Percentiles rank a stretch among this genome's conserved stretches.
Evolutionary conservation across 2,113 vertebrate genomes (phyloP).

Genomic region (Oncorhynchus masou): DNA sequence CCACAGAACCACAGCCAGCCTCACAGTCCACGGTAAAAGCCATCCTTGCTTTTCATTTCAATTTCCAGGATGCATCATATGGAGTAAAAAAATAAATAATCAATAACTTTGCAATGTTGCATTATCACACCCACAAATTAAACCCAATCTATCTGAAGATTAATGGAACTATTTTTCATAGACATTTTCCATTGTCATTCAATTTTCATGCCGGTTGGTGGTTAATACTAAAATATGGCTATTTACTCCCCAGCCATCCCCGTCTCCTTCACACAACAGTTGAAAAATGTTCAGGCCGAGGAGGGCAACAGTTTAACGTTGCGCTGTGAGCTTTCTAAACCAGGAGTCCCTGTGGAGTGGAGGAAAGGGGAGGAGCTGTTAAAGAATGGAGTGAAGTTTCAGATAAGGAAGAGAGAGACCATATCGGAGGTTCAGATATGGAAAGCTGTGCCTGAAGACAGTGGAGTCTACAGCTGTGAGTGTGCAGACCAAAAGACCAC

Average conservation of each 20-base stretch:
- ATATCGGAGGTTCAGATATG: conserved; percentile 77
- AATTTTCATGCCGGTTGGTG: too few species aligned
- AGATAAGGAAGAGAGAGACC: conserved; percentile 73
- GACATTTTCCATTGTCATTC: too few species aligned
- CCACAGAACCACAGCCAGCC: conserved; percentile 76
- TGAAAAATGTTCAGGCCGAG: conserved; percentile 78
- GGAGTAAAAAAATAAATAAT: too few species aligned
- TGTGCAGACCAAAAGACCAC: conserved; percentile 66
- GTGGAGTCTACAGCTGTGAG: conserved; percentile 72
- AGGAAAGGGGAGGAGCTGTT: conserved; percentile 75
- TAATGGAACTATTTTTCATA: too few species aligned
- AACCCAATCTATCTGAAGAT: too few species aligned
- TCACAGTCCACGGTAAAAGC: conserved; percentile 80
- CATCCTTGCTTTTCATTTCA: too few species aligned
- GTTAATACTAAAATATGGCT: not conserved
- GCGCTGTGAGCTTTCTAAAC: conserved; percentile 84
- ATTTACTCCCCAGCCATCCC: conserved; percentile 74
- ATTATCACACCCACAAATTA: too few species aligned
- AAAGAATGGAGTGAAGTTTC: conserved; percentile 72
- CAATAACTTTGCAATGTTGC: too few species aligned
- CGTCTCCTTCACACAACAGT: conserved; percentile 75
- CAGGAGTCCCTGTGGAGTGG: conserved; percentile 77
- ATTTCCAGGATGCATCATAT: too few species aligned
- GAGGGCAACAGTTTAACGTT: conserved; percentile 79
- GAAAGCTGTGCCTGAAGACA: conserved; percentile 72